Base-by-base conservation (phyloP, 2,888 invertebrate species). In the Hedychridium roseum region DNA sequence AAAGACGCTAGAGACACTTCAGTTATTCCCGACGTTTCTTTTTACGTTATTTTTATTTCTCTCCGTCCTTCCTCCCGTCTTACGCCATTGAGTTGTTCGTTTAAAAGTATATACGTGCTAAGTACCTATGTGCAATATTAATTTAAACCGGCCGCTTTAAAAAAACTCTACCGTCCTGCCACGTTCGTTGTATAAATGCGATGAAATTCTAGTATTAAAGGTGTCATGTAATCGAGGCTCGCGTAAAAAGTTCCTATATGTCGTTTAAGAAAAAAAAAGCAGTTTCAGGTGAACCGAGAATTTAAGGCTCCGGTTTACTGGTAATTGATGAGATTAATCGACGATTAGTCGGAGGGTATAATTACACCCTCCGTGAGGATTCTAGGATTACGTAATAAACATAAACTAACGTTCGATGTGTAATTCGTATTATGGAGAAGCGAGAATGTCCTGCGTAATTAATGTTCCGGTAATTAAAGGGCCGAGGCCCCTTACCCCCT, bases 1-100 rank as follows among this genome's bases (percentile, higher is more conserved):
- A 78, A 78, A 77, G 64, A 66, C 64, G 54, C 63, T 71, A 70
- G 66, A 69, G 66, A 71, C 66, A 72, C 68, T 75, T 72, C 54
- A 70, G 66, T 76, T 73, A 55, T 43, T 60, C 61, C 54, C 35
- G 17, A 28, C 41, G 37, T 18, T 35, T 12, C 34, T 45, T 49
- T 54, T 55, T 47, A 32, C 57, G 64, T 57, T 3, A 43, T 64
- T 64, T 54, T 38, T 60, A 57, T 37, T 37, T 6, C 18, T 45
- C 18, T 43, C 4, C 12, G 6, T 28, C 48, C 48, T 49, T 32
- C 2, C 21, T 43, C 49, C 47, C 43, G 15, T 47, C 3, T 28
- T 47, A 30, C 46, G 46, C 28, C 4, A 28, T 12, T 11, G 36
- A 51, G 21, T 35, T 28, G 16, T 30, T 26, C 21, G 23, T 44